Evolutionary conservation across 2,113 vertebrate genomes (phyloP), one percentile per base, ranked within the genome.

Genomic region (Steatornis caripensis): DNA sequence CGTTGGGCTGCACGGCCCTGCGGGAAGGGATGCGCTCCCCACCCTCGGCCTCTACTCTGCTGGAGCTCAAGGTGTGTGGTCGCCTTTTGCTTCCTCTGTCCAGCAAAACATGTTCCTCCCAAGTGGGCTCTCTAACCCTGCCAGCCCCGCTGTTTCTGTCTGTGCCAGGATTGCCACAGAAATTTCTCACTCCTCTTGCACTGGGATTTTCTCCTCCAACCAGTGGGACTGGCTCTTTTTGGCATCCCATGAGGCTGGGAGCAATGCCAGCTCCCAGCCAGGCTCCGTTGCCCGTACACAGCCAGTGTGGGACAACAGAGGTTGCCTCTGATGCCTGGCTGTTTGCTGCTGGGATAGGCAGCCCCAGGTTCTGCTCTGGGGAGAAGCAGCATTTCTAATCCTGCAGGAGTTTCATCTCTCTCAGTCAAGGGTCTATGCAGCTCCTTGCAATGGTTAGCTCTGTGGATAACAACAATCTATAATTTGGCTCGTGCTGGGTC

Each of bases 1-100:
- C 49, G 3, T 8, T 53, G 54, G 22, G 64, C 48, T 74, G 18
- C 16, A 3, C 7, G 6, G 36, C 22, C 15, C 21, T 0, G 0
- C 29, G n/a, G n/a, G 29, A 82, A 41, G 51, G 22, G n/a, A 24
- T 53, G n/a, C 4, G 4, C 37, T 90, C 14, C 20, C 17, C 34
- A 17, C 27, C 51, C n/a, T 61, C 11, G 2, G 12, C 27, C 21
- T 84, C 26, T 58, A 41, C 36, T 72, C 54, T 75, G 53, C 36
- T 5, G 3, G 46, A 29, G 6, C 21, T 90, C 39, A 51, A 51
- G 77, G 14, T 37, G 75, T 46, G 19, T 1, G 0, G 15, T n/a
- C 3, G 1, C 41, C 46, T 84, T 95, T 71, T 70, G 53, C 55
- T 70, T 87, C 41, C n/a, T 70, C 12, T 15, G 49, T 74, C 37